Evolutionary conservation across 2,888 invertebrate species (phyloP).

Genomic region (Stenolophus ochropezus): DNA sequence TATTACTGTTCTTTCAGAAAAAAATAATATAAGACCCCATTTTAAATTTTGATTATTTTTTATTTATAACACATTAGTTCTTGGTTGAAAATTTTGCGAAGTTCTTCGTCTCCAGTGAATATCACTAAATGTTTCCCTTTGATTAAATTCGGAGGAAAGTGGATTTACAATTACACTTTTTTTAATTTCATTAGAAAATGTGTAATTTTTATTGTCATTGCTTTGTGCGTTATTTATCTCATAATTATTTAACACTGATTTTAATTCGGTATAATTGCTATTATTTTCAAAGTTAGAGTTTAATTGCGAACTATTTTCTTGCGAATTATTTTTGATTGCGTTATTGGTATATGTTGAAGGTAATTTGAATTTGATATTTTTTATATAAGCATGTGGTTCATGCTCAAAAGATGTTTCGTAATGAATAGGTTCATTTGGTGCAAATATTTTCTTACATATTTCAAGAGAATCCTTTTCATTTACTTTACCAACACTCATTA

Average conservation of each 20-base stretch:
- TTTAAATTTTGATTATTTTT: too few species aligned
- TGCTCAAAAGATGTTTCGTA: slow-evolving; percentile 71
- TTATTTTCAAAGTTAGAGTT: slow-evolving; percentile 31
- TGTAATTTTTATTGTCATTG: slow-evolving; percentile 61
- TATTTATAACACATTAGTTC: slow-evolving; percentile 23
- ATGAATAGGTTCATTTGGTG: slow-evolving; percentile 66
- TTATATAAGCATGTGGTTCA: slow-evolving; percentile 70
- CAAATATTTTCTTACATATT: slow-evolving; percentile 67
- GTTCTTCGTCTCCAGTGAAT: slow-evolving; percentile 75
- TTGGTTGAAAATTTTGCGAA: slow-evolving; percentile 68
- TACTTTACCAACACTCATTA: slow-evolving; percentile 63
- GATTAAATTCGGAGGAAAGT: slow-evolving; percentile 62
- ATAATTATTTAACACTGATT: slow-evolving; percentile 59
- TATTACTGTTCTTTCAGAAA: too few species aligned
- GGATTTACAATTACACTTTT: slow-evolving; percentile 69
- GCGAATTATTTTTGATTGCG: slow-evolving; percentile 60
- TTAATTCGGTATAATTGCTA: slow-evolving; percentile 64
- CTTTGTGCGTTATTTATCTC: neutral
- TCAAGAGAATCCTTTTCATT: slow-evolving; percentile 65
- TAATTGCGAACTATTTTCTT: neutral
- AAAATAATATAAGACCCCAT: too few species aligned
- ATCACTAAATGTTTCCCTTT: slow-evolving; percentile 64
- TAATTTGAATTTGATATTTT: slow-evolving; percentile 73
- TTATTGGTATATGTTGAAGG: slow-evolving; percentile 70
- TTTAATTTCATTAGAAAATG: slow-evolving; percentile 17